Evolutionary conservation across 2,113 vertebrate genomes (phyloP), one percentile per base, ranked within the genome.

Genomic region (Daubentonia madagascariensis): DNA sequence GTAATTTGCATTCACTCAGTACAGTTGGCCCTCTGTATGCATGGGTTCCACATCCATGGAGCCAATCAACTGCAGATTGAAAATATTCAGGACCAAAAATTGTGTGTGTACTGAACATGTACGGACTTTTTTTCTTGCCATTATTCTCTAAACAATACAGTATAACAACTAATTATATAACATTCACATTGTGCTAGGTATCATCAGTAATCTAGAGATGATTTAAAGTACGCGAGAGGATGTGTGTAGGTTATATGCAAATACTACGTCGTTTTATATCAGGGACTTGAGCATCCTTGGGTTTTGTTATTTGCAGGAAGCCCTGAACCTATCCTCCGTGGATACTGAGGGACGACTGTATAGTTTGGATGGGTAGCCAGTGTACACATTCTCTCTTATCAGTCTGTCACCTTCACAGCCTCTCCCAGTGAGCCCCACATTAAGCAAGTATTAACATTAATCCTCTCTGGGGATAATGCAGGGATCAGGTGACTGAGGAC

Each of bases 401-500:
- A 14, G 5, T 68, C 75, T 92, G 6, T 63, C 48, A 16, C 45
- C 23, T 88, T 52, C 1, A 2, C 20, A n/a, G 43, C 70, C 23
- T 83, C 45, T 96, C 57, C 90, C 52, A 68, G n/a, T 48, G 93
- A 94, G 67, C 65, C 75, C 70, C 75, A 54, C 70, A 45, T 32
- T 14, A 63, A n/a, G 52, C 57, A 65, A 11, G 16, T 30, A 7
- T 40, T 59, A 30, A 40, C 40, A 17, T 54, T 35, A 52, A 63
- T 86, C 17, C 43, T 75, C 52, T 83, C 37, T 67, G 52, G 20
- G 63, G n/a, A 45, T 50, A 11, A 23, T 32, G 0, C 37, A 50
- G 57, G 9, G 1, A 0, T 63, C 76, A 45, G 43, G 57, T 57
- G 11, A 61, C 43, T n/a, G 37, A 28, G 0, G 63, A 57, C 57